Evolutionary conservation across 2,888 invertebrate species (phyloP), one percentile per base, ranked within the genome.

Genomic region (Lasiommata megera): DNA sequence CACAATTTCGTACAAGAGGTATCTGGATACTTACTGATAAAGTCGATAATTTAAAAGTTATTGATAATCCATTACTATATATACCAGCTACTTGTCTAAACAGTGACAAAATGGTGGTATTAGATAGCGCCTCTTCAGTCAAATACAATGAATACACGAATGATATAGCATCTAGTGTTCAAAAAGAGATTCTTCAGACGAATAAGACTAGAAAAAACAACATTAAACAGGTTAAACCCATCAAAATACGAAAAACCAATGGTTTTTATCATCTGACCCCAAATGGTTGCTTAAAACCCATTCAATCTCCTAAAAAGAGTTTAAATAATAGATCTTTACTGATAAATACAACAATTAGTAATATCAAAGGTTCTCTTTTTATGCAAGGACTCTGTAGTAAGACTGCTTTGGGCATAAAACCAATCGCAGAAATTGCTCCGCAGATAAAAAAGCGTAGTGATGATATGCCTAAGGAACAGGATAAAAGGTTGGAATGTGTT

Each of bases 21-120:
- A 73, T 80, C 61, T 90, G 90, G 88, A 82, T 90, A 44, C 77
- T 69, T 12, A 84, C 83, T 0, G 82, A 82, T 62, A 88, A 84
- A 72, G 54, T 80, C 29, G 85, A 89, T 61, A 83, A 89, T 68
- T 61, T 73, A 12, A 79, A 80, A 66, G 79, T 90, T 17, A 77
- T 90, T 57, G 81, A 86, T 61, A 80, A 87, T 63, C 89, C 89
- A 8, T 63, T 88, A 58, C 76, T 76, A 34, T 88, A 80, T 68
- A 76, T 89, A 64, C 76, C 82, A 14, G 36, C 65, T 50, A 63
- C 29, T 12, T 60, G 46, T 29, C 38, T 48, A 41, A 37, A 54
- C 7, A 41, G 29, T 46, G 37, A 56, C 6, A 50, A 60, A 40
- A 58, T 60, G 56, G 46, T 63, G 11, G 44, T 56, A 14, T 44